A percentile compares a stretch with the other conserved stretches of the same genome.
These are phyloP conservation scores for Oxyscelio sp. DNA, from an alignment of 2,888 invertebrate species.

Conservation along the genomic window DNA sequence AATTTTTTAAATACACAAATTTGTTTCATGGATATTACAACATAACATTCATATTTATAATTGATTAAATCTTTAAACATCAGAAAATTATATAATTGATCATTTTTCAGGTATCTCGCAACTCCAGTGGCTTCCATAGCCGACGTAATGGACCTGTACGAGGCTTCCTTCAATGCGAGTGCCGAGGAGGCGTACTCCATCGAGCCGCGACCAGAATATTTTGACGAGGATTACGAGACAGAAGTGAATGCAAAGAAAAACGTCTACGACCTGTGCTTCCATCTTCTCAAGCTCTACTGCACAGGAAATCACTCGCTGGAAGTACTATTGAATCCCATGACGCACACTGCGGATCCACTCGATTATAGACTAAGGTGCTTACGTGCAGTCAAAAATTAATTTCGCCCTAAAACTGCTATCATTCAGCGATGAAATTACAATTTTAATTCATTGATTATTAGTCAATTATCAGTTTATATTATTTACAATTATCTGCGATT, in stretches of 20 bases:
- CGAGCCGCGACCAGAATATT: constrained; percentile 87
- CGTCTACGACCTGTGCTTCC: constrained; percentile 93
- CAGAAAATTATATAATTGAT: too few species aligned
- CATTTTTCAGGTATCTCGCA: constrained; percentile 91
- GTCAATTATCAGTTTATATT: too few species aligned
- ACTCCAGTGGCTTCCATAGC: constrained; percentile 92
- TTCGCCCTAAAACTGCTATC: too few species aligned
- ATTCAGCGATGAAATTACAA: too few species aligned
- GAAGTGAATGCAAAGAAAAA: constrained; percentile 81
- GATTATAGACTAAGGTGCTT: constrained; percentile 94
- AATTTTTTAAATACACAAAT: too few species aligned
- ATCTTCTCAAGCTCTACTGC: constrained; percentile 94
- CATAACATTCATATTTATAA: too few species aligned
- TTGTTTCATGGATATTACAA: too few species aligned
- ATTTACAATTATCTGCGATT: too few species aligned
- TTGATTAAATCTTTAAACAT: too few species aligned
- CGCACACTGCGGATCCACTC: constrained; percentile 93
- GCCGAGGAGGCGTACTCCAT: constrained; percentile 86
- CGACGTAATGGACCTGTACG: constrained; percentile 92
- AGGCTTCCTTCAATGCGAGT: constrained; percentile 90
- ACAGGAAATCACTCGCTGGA: constrained; percentile 91
- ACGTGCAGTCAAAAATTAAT: not conserved
- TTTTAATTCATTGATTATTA: too few species aligned
- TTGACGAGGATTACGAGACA: constrained; percentile 84
- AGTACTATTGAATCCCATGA: constrained; percentile 92